Percentiles rank a stretch among this genome's conserved stretches.
Conservation (phyloP, 2,888 invertebrate species). For the Galeopsomyia nigrocyanea region DNA sequence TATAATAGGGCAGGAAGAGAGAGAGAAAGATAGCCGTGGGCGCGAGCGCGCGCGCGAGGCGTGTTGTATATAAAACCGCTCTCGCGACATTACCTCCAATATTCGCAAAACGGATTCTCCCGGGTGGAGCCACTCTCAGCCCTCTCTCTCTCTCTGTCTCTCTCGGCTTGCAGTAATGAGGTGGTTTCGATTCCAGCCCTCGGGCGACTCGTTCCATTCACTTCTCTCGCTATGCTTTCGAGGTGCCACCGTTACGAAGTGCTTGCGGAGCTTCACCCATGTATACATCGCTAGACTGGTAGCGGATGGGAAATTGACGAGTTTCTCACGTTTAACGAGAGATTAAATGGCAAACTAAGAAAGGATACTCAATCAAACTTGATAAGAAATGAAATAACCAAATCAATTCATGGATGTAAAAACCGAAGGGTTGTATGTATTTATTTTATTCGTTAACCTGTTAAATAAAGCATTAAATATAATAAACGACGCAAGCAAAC, state of each 20-base stretch:
- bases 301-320: conserved; percentile 36
- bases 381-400: too few species aligned
- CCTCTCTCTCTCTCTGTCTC: conserved; percentile 32
- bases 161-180: conserved; percentile 61
- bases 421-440: too few species aligned
- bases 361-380: too few species aligned
- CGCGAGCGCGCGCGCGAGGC: conserved; percentile 40
- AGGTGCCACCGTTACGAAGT: background rate
- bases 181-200: conserved; percentile 68
- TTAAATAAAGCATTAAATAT: too few species aligned
- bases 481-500: too few species aligned
- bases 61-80: conserved; percentile 65
- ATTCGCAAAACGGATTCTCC: conserved; percentile 69
- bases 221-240: conserved; percentile 14
- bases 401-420: too few species aligned
- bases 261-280: background rate
- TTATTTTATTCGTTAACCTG: too few species aligned
- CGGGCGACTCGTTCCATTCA: conserved; percentile 57
- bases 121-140: conserved; percentile 52
- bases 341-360: conserved; percentile 20
- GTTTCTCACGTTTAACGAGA: conserved; percentile 39
- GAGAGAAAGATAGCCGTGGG: conserved; percentile 37
- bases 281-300: background rate
- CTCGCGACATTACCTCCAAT: conserved; percentile 68
- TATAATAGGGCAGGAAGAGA: conserved; percentile 36